Percentiles rank a stretch among this genome's conserved stretches.
These are phyloP conservation scores for Napeogenes inachia DNA, from an alignment of 2,888 invertebrate genomes.

Conservation along the genomic window DNA sequence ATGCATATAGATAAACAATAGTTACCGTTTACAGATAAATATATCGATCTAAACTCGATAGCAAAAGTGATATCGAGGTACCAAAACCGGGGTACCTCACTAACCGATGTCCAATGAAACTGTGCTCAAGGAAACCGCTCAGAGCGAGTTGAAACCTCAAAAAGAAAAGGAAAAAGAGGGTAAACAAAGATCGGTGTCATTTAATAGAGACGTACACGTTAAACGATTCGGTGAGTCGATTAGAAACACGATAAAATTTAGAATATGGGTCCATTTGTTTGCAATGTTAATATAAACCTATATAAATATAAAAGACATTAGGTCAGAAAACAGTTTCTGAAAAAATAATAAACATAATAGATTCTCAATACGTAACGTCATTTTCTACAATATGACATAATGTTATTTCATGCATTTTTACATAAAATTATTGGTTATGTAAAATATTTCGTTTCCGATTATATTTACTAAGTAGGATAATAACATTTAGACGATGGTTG, in stretches of 20 bases:
- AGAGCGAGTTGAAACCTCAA: constrained; percentile 58
- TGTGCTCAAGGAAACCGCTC: constrained; percentile 58
- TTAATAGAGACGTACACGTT: constrained; percentile 93
- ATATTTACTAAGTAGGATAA: too few relatives aligned
- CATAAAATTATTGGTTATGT: too few relatives aligned
- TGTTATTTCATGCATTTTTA: too few relatives aligned
- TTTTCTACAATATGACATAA: too few relatives aligned
- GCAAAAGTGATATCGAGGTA: constrained; percentile 46
- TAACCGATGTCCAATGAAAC: constrained; percentile 69
- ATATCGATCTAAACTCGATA: constrained; percentile 58
- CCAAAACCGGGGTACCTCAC: constrained; percentile 59
- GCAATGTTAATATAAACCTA: neutral
- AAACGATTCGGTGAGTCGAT: constrained; percentile 88
- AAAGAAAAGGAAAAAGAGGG: constrained; percentile 67
- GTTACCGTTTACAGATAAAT: constrained; percentile 61
- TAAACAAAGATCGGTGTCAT: constrained; percentile 85
- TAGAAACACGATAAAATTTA: constrained; percentile 19
- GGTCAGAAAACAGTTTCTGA: too few relatives aligned
- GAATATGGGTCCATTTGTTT: constrained; percentile 26
- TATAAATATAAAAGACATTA: too few relatives aligned
- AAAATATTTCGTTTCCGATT: too few relatives aligned
- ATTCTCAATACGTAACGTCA: too few relatives aligned
- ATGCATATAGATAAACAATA: neutral
- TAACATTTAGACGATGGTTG: too few relatives aligned
- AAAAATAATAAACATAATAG: too few relatives aligned